Conservation (phyloP, 2,888 invertebrate species). For the Baronia brevicornis region DNA sequence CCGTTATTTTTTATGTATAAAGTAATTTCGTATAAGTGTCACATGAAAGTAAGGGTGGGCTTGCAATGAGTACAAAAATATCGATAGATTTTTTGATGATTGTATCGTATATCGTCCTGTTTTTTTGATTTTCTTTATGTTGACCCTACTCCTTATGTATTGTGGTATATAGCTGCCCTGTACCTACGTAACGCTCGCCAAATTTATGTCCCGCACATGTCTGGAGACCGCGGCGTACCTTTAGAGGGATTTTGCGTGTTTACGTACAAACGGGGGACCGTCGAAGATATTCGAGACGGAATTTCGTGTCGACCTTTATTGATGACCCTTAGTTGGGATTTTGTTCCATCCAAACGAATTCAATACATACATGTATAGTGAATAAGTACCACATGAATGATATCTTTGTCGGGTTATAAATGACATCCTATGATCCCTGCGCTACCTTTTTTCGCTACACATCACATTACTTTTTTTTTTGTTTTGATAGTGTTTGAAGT, state of each 20-base stretch:
- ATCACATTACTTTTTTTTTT: no score
- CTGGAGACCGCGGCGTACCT: slow-evolving; percentile 73
- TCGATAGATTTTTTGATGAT: no score
- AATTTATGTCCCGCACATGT: slow-evolving; percentile 76
- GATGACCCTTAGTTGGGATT: slow-evolving; percentile 40
- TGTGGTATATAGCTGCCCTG: slow-evolving; percentile 63
- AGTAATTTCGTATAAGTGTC: no score
- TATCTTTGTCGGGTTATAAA: no score
- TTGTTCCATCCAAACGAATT: slow-evolving; percentile 8
- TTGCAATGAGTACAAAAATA: no score
- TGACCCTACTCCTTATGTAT: slow-evolving; percentile 51
- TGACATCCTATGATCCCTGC: no score
- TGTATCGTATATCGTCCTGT: slow-evolving; percentile 5
- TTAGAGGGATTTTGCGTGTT: slow-evolving; percentile 74
- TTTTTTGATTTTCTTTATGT: slow-evolving; percentile 18
- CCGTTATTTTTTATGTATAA: no score
- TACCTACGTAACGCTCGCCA: slow-evolving; percentile 72
- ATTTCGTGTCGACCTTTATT: slow-evolving; percentile 66
- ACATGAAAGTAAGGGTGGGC: no score
- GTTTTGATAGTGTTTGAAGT: not conserved
- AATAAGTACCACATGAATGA: no score
- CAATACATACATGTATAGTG: slow-evolving; percentile 7
- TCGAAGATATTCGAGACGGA: slow-evolving; percentile 66
- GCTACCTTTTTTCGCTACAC: slow-evolving; percentile 1
- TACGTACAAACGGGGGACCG: slow-evolving; percentile 58